Evolutionary conservation across 1,140 invertebrate genomes (phyloP), one percentile per base, ranked within the genome.

Genomic region (Littorina saxatilis): DNA sequence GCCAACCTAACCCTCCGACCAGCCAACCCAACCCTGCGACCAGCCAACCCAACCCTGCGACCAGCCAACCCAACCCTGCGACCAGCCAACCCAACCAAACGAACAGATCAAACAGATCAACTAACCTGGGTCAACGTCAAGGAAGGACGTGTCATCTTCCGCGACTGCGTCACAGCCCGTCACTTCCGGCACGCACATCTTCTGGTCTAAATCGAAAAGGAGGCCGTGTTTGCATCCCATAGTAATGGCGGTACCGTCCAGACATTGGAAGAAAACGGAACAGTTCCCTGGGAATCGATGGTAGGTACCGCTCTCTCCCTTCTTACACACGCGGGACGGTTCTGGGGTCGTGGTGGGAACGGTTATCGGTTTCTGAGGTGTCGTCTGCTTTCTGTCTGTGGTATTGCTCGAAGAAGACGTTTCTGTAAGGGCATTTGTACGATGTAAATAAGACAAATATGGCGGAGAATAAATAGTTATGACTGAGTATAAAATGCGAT

Each of bases 191-290:
- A 70, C 61, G 32, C 80, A 82, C 55, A 77, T 63, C 61, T 82
- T 70, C 37, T 47, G 55, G 27, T 63, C 35, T 20, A 66, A 5
- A 47, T 82, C 80, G 63, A 76, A 82, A 47, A 82, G 39, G 39
- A 70, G 74, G 73, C 32, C 32, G 4, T 32, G 20, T n/a, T 47
- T 58, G 32, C 80, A 82, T 27, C 40, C 35, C 7, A 75, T n/a
- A 66, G 52, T 32, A 17, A 82, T 77, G 52, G 80, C 52, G 1
- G 47, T 39, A 27, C 74, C 74, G 43, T 78, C 23, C 5, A 68
- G 61, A 52, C 80, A 82, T 58, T 82, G 80, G 27, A 82, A 50
- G 72, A 82, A 82, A 20, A 77, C 17, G 58, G 37, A 35, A 70
- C 80, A 82, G 55, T 63, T 66, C 2, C 63, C 58, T 0, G 80